Evolutionary conservation across 1,140 invertebrate species (phyloP).

Genomic region (Cherax quadricarinatus): DNA sequence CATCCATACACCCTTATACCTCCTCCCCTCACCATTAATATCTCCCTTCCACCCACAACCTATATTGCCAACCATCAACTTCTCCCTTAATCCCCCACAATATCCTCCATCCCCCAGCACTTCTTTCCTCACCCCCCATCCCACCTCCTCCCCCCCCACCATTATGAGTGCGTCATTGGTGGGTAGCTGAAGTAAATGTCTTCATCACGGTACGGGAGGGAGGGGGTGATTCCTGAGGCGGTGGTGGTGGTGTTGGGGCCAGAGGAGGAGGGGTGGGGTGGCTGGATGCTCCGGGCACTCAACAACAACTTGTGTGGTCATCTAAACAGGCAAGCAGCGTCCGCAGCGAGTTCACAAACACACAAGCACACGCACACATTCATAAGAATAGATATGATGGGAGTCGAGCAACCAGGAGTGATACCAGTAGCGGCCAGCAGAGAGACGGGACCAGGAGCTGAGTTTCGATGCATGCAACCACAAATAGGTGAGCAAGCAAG

Average conservation of each 20-base stretch:
- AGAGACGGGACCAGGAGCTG: no score
- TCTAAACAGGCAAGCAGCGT: no score
- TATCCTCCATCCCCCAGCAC: no score
- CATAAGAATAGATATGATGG: no score
- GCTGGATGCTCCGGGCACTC: background rate
- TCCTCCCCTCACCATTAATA: background rate
- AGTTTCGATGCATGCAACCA: no score
- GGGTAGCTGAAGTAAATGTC: background rate
- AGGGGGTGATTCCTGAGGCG: background rate
- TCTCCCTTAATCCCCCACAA: background rate
- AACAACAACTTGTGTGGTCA: background rate
- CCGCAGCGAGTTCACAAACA: no score
- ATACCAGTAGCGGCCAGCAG: no score
- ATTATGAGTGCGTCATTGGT: background rate
- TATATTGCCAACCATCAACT: background rate
- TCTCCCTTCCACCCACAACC: background rate
- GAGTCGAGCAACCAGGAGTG: no score
- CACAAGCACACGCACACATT: no score
- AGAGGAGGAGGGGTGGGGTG: background rate
- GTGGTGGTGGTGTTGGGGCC: no score
- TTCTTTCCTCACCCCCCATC: background rate
- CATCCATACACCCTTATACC: background rate
- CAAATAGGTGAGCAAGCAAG: no score
- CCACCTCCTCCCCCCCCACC: background rate
- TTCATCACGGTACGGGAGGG: background rate